Evolutionary conservation across 1,140 invertebrate species (phyloP), one percentile per base, ranked within the genome.

Genomic region (Asobara japonica): DNA sequence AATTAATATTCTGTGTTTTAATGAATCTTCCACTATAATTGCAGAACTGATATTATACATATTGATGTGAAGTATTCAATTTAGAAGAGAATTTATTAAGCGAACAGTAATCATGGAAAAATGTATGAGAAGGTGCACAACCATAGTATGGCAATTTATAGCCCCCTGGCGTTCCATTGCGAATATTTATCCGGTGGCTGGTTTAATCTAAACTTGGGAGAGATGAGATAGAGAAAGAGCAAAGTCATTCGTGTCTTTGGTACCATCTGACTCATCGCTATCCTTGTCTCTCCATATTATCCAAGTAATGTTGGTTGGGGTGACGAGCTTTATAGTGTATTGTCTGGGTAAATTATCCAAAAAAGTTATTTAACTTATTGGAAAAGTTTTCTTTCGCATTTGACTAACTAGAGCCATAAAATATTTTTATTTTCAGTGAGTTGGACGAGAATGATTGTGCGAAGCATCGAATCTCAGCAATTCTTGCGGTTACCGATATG

Each of bases 191-290:
- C 82, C 85, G 56, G 80, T 79, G 79, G 83, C 81, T 84, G 83
- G 85, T 87, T 87, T 87, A 87, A 87, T 87, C 85, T 87, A 87
- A 87, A 87, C 85, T 88, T 88, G 71, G 82, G 81, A 82, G 45
- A 51, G 45, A 51, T 51, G 45, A 51, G 45, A 51, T 20, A 51
- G 45, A 51, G 36, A 41, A 41, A 41, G 16, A 51, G 16, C 45
- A 51, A 51, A 84, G 77, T 83, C 81, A 77, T 76, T 78, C 45
- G 60, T 64, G 62, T 75, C 77, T 68, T 78, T 66, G 74, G n/a
- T n/a, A n/a, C 75, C 29, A 71, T 72, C 71, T 76, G 45, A 33
- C n/a, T 36, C 33, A 20, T 61, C 56, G 60, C 72, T 38, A 48
- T 38, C 38, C 27, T 31, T 29, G 7, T 61, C 25, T 29, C 22